Evolutionary conservation across 1,140 invertebrate species (phyloP).

Genomic region (Pseudoatta argentina): DNA sequence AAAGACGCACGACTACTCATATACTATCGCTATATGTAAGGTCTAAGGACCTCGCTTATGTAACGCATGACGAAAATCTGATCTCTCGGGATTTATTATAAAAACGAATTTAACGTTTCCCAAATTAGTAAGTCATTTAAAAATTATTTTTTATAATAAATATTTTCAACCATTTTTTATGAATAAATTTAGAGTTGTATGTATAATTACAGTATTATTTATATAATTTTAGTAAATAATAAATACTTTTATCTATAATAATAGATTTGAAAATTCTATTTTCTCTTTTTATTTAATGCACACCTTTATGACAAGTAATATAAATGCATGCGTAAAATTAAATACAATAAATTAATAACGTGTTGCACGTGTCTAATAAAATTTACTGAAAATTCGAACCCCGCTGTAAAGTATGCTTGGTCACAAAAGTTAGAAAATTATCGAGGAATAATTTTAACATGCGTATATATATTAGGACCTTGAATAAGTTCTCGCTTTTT

Average conservation of each 20-base stretch:
- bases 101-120: background rate
- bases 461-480: too few species aligned
- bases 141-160: background rate
- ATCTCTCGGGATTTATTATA: constrained; percentile 49
- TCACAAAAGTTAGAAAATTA: background rate
- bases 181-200: background rate
- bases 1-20: constrained; percentile 77
- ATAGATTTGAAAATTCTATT: background rate
- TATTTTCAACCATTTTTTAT: background rate
- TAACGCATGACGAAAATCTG: constrained; percentile 50
- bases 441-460: background rate
- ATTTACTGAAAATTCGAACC: background rate
- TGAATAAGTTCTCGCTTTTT: too few species aligned
- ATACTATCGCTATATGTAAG: constrained; percentile 55
- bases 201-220: background rate
- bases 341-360: background rate
- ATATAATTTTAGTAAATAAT: constrained; percentile 1
- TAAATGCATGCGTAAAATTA: background rate
- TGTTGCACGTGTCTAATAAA: background rate
- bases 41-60: constrained; percentile 59
- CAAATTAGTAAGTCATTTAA: background rate
- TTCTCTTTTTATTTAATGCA: background rate
- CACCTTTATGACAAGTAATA: background rate
- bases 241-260: too few species aligned
- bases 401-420: background rate